A percentile compares a stretch with the other conserved stretches of the same genome.
These are phyloP conservation scores for Xiphophorus couchianus DNA, from an alignment of 2,113 vertebrate species.

Conservation along the genomic window DNA sequence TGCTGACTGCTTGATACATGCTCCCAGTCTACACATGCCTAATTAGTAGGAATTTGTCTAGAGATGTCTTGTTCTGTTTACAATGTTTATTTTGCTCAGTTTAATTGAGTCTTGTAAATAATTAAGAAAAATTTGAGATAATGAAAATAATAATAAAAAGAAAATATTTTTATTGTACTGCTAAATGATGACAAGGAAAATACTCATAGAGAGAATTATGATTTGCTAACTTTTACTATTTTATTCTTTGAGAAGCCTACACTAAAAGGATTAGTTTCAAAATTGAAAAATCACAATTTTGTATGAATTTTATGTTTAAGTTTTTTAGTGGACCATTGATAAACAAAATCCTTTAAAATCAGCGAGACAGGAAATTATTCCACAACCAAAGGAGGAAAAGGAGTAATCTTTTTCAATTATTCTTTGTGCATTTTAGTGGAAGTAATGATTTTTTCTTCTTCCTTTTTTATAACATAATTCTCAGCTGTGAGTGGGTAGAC, in stretches of 20 bases:
- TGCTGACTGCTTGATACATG: constrained; percentile 22
- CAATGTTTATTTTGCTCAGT: background rate
- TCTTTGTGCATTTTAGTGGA: background rate
- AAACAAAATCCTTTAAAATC: background rate
- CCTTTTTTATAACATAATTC: background rate
- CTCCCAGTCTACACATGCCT: constrained; percentile 16
- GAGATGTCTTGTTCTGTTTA: constrained; percentile 1
- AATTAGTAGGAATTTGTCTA: constrained; percentile 24
- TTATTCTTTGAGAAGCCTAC: background rate
- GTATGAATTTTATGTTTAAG: background rate
- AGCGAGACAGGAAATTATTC: background rate
- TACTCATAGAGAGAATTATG: background rate
- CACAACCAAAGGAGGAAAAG: background rate
- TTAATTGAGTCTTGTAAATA: background rate
- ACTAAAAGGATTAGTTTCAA: background rate
- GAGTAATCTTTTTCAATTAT: background rate
- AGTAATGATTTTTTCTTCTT: background rate
- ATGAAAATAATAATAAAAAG: background rate
- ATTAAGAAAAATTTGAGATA: background rate
- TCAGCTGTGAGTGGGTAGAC: background rate
- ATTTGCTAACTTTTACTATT: too few relatives aligned
- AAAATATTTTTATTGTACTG: background rate
- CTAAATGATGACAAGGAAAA: background rate
- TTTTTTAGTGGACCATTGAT: background rate
- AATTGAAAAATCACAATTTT: background rate